These are phyloP conservation scores for Lydus trimaculatus DNA, from an alignment of 2,888 invertebrate genomes.

Conservation along the genomic window DNA sequence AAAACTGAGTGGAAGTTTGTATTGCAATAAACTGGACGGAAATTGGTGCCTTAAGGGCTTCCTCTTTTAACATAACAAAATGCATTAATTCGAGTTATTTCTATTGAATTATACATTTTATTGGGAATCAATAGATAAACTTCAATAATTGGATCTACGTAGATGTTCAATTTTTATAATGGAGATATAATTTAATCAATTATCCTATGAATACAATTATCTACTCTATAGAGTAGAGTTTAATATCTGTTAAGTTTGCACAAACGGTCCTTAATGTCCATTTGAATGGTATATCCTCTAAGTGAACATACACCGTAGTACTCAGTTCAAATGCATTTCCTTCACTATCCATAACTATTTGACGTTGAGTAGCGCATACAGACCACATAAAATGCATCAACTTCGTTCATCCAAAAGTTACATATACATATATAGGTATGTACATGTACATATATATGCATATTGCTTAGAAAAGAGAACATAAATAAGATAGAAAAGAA, in stretches of 20 bases:
- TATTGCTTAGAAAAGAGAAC: neutral
- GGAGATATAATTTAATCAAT: neutral
- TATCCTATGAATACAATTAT: neutral
- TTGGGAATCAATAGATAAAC: neutral
- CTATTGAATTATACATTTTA: neutral
- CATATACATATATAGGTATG: neutral
- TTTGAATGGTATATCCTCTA: neutral
- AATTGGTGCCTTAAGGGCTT: neutral
- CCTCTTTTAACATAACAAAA: neutral
- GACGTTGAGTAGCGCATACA: conserved; percentile 30
- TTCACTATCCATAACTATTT: conserved; percentile 24
- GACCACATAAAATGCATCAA: conserved; percentile 19
- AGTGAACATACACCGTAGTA: neutral
- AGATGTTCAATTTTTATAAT: neutral
- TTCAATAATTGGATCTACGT: neutral
- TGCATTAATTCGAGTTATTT: neutral
- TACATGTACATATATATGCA: neutral
- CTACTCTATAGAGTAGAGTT: neutral
- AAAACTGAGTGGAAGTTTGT: neutral
- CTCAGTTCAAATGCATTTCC: conserved; percentile 11
- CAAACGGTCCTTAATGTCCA: neutral
- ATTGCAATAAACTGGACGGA: neutral
- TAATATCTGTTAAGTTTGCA: neutral
- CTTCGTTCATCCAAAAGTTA: neutral
- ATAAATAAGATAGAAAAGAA: neutral